phyloP scores from a whole-genome alignment of 1,140 invertebrate species.

The Pentalonia nigronervosa region DNA sequence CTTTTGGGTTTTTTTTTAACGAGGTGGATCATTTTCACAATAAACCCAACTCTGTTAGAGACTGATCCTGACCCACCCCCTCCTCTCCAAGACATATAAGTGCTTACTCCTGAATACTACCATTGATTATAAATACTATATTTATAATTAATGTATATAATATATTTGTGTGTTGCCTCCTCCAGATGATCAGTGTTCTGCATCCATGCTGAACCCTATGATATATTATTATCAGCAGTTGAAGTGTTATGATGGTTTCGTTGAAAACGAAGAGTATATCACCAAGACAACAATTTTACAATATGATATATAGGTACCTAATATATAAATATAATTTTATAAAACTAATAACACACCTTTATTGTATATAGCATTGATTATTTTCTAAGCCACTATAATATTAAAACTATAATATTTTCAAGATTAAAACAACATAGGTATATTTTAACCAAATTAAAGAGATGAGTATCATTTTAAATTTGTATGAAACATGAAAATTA shows the following conservation, averaged over 20 bases:
- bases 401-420: background rate
- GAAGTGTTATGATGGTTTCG: background rate
- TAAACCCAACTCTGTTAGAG: background rate
- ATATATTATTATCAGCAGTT: background rate
- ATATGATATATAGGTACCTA: background rate
- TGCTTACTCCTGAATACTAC: too few species aligned
- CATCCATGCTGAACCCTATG: background rate
- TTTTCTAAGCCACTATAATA: background rate
- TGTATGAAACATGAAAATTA: background rate
- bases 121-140: too few species aligned
- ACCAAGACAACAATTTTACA: background rate
- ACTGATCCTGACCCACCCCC: too few species aligned
- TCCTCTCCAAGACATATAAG: too few species aligned
- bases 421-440: slow-evolving; percentile 33
- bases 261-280: background rate
- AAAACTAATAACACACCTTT: background rate
- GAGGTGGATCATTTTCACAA: background rate
- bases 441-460: slow-evolving; percentile 23
- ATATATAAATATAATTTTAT: background rate
- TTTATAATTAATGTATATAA: too few species aligned
- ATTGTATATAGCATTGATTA: background rate
- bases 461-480: background rate
- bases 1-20: background rate
- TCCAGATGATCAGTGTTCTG: too few species aligned
- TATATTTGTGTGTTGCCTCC: too few species aligned